phyloP scores from a whole-genome alignment of 2,797 vertebrate species.

The Propithecus deckenii region DNA sequence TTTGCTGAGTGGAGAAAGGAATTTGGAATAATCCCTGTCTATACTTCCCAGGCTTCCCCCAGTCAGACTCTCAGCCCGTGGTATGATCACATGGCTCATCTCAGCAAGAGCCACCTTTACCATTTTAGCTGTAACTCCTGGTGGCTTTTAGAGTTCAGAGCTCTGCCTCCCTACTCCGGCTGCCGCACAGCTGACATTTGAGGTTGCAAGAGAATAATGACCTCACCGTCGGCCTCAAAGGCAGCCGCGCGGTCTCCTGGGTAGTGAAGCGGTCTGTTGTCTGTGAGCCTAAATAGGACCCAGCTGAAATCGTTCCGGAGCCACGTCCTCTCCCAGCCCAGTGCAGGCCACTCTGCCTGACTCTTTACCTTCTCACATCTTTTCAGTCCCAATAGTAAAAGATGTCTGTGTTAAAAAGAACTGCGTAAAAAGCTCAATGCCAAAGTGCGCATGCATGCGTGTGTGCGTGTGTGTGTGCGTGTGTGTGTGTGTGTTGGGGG shows the following conservation, averaged over 20 bases:
- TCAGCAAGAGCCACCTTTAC: background rate
- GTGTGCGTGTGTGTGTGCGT: too few relatives aligned
- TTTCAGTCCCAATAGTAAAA: background rate
- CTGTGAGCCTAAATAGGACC: background rate
- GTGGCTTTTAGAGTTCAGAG: conserved; percentile 40
- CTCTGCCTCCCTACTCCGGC: background rate
- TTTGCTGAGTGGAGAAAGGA: background rate
- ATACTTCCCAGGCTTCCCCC: background rate
- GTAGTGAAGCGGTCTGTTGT: conserved; percentile 26
- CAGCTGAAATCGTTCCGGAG: background rate
- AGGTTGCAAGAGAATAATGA: background rate
- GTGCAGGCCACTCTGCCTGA: background rate
- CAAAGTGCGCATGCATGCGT: background rate
- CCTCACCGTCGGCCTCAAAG: conserved; percentile 1
- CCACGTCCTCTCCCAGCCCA: background rate
- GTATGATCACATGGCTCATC: background rate
- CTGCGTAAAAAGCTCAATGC: conserved; percentile 38
- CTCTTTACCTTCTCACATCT: background rate
- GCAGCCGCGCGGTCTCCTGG: background rate
- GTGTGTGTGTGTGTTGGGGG: background rate
- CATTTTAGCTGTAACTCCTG: background rate
- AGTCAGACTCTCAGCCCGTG: background rate
- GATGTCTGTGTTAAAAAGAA: background rate
- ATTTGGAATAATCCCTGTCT: background rate
- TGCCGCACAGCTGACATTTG: conserved; percentile 37